Conservation (phyloP, 2,113 vertebrate genomes). For the Actinemys pallida region DNA sequence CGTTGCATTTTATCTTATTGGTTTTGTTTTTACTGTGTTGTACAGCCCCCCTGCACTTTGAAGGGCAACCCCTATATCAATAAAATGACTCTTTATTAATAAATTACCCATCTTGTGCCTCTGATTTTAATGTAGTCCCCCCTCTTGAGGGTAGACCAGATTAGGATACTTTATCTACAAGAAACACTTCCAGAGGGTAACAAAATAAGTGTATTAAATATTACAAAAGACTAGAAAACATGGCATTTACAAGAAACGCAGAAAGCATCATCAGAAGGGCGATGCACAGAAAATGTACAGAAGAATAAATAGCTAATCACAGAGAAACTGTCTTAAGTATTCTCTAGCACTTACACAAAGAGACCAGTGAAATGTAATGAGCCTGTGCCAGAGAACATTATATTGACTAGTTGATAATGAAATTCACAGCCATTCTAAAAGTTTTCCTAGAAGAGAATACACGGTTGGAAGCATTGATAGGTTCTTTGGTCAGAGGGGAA, state of each 20-base stretch:
- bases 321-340: background rate
- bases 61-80: background rate
- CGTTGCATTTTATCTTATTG: background rate
- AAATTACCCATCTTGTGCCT: background rate
- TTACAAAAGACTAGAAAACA: background rate
- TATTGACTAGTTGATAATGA: rapidly evolving
- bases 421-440: background rate
- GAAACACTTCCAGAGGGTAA: background rate
- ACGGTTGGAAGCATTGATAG: rapidly evolving
- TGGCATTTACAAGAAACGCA: background rate
- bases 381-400: background rate
- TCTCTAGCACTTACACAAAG: background rate
- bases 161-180: background rate
- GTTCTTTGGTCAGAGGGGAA: background rate
- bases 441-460: background rate
- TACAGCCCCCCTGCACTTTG: background rate
- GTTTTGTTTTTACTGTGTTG: background rate
- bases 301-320: background rate
- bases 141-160: background rate
- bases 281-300: background rate
- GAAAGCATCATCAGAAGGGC: background rate
- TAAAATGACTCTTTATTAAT: background rate
- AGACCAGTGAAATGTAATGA: background rate
- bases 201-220: background rate
- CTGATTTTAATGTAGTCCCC: background rate